Base-by-base conservation (phyloP, 2,888 invertebrate genomes). In the Acleris emargana region DNA sequence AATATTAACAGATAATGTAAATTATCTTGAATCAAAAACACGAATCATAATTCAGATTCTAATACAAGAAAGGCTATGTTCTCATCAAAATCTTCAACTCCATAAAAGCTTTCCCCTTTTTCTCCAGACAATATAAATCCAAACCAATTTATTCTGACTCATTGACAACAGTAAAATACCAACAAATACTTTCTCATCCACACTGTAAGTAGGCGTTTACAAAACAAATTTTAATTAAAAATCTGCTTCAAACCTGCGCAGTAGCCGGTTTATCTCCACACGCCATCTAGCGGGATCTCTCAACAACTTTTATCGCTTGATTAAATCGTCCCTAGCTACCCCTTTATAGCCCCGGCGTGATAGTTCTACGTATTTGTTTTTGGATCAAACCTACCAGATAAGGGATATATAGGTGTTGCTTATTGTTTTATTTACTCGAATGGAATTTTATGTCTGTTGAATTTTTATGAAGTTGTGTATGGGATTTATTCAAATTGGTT, bases 311-410 rank as follows among this genome's bases (percentile, higher is more conserved):
- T 89, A 91, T 91, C 89, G 81, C 81, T 76, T 85, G 84, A 89
- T 89, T 86, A 88, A 87, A 90, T 89, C 89, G 84, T 79, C 78
- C 73, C 75, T 78, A 81, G 86, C 87, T 88, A 89, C 89, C 90
- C 89, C 85, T 89, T 88, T 87, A 88, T 84, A 73, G 79, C 73
- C 68, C 62, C 68, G 73, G 73, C 76, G 74, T 77, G 79, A 81
- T 81, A 83, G 83, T 76, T 79, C 72, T 78, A 77, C 74, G 78
- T 87, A 79, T 84, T 84, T 87, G 81, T 86, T 84, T 85, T 83
- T 71, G 72, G 73, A 79, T 75, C 73, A 61, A 73, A 71, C 70
- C 67, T 69, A 71, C 32, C 68, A 77, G 87, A 88, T 86, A 77
- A 69, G 67, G 81, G 49, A 54, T 68, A 54, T 68, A 69, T 16